Conservation (phyloP, 2,888 invertebrate genomes). For the Morinoia aosen region DNA sequence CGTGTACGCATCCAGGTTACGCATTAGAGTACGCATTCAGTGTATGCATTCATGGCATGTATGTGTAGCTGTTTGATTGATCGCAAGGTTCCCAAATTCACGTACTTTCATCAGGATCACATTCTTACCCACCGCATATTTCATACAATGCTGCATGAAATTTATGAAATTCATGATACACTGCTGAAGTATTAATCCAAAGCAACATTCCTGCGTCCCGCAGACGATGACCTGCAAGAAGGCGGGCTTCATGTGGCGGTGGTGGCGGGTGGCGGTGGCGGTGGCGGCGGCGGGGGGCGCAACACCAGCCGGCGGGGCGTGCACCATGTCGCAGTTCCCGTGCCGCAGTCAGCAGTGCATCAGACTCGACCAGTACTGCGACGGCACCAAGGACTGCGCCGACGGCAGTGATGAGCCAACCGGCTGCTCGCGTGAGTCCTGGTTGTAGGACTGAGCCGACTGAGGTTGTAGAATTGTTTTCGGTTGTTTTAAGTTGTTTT, state of each 20-base stretch:
- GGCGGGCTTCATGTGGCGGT: background rate
- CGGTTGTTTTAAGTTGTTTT: too few relatives aligned
- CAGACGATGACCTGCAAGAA: background rate
- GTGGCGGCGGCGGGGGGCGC: background rate
- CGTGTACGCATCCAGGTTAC: too few relatives aligned
- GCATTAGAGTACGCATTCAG: too few relatives aligned
- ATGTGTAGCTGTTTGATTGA: background rate
- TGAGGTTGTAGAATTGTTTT: background rate
- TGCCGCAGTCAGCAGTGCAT: slow-evolving; percentile 60
- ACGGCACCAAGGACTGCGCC: slow-evolving; percentile 56
- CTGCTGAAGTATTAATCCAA: too few relatives aligned
- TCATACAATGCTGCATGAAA: too few relatives aligned
- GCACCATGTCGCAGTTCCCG: slow-evolving; percentile 61
- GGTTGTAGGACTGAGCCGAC: background rate
- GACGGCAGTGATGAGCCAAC: slow-evolving; percentile 58
- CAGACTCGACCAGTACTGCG: slow-evolving; percentile 60
- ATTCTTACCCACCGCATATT: background rate
- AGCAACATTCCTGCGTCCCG: background rate
- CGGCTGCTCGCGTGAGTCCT: slow-evolving; percentile 55
- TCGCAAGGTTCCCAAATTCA: background rate
- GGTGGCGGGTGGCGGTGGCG: background rate
- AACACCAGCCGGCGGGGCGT: slow-evolving; percentile 37
- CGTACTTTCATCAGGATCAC: background rate
- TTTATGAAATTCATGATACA: too few relatives aligned
- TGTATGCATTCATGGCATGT: too few relatives aligned